These are phyloP conservation scores for Himalopsyche anomala DNA, from an alignment of 2,888 invertebrate genomes.

Conservation along the genomic window DNA sequence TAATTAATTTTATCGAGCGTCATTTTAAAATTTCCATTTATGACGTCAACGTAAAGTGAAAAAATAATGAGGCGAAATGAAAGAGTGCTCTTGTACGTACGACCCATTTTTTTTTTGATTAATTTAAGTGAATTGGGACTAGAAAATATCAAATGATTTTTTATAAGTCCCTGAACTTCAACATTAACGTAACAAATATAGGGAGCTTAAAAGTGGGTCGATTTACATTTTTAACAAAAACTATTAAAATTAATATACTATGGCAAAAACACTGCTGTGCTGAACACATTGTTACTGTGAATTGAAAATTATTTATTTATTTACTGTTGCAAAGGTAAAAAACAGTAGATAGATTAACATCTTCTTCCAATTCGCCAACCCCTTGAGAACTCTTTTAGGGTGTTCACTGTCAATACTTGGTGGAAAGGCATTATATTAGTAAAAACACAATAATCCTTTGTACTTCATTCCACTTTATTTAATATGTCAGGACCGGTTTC, in stretches of 20 bases:
- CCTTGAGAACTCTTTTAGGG: too few relatives aligned
- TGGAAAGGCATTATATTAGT: too few relatives aligned
- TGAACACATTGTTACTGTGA: too few relatives aligned
- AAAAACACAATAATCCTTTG: too few relatives aligned
- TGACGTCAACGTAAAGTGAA: conserved; percentile 14
- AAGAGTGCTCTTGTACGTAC: not conserved
- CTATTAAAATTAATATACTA: not conserved
- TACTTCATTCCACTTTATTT: too few relatives aligned
- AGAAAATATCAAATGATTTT: not conserved
- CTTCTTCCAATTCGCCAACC: too few relatives aligned
- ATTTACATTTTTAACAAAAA: not conserved
- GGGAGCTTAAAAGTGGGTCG: not conserved
- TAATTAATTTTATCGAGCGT: conserved; percentile 1
- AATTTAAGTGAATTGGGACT: not conserved
- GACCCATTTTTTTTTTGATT: conserved; percentile 10
- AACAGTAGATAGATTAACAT: too few relatives aligned
- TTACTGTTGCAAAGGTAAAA: too few relatives aligned
- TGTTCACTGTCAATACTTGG: too few relatives aligned
- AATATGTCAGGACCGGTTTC: too few relatives aligned
- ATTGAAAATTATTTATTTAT: too few relatives aligned
- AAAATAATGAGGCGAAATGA: conserved; percentile 28
- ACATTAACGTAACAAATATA: not conserved
- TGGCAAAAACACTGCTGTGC: too few relatives aligned
- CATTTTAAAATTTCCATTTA: conserved; percentile 16
- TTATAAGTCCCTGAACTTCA: not conserved